phyloP scores from a whole-genome alignment of 2,888 invertebrate genomes.

The Scotopteryx bipunctaria region DNA sequence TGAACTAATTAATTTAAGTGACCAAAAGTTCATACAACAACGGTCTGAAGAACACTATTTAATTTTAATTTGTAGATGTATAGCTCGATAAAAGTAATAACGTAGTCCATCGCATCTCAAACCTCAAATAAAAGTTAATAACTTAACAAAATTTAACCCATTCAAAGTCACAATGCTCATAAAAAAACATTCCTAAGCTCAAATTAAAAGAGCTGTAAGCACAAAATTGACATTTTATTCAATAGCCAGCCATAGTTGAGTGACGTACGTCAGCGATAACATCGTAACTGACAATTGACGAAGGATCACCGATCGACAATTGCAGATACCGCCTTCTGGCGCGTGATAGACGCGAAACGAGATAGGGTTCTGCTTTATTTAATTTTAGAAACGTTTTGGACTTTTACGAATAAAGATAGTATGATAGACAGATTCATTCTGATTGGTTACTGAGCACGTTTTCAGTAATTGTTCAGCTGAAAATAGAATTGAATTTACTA shows the following conservation, averaged over 20 bases:
- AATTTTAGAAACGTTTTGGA: constrained; percentile 31
- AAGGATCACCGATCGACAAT: constrained; percentile 65
- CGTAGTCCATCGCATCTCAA: neutral
- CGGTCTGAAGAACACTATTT: no score
- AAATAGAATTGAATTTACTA: neutral
- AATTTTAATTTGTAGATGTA: neutral
- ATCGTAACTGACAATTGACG: constrained; percentile 66
- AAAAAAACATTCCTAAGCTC: constrained; percentile 24
- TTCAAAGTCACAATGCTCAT: constrained; percentile 21
- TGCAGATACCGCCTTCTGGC: constrained; percentile 50
- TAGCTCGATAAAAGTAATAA: neutral
- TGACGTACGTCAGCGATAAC: constrained; percentile 70
- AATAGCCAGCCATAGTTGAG: constrained; percentile 54
- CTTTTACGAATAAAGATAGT: constrained; percentile 5
- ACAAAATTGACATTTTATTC: constrained; percentile 68
- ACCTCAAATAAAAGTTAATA: neutral
- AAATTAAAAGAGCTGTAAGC: constrained; percentile 46
- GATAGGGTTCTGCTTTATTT: constrained; percentile 41
- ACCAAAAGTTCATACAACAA: no score
- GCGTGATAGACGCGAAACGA: constrained; percentile 48
- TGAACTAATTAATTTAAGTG: no score
- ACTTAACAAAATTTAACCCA: constrained; percentile 22
- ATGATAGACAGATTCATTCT: constrained; percentile 14
- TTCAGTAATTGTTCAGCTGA: constrained; percentile 1
- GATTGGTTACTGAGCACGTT: constrained; percentile 11